Evolutionary conservation across 2,797 vertebrate genomes (phyloP), one percentile per base, ranked within the genome.

Genomic region (Graptemys geographica): DNA sequence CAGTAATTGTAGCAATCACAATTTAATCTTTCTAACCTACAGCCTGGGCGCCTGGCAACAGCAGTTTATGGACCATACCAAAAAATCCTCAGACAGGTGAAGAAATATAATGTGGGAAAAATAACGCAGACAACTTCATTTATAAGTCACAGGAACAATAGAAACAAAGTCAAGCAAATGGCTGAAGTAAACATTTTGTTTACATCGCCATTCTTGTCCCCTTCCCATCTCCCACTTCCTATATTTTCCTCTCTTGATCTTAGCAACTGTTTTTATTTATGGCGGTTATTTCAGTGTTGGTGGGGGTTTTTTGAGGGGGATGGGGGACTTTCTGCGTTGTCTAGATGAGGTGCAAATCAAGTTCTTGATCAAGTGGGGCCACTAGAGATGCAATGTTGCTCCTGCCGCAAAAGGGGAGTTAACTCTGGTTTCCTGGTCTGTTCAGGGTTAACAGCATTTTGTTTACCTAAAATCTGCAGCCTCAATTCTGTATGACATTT

Each of bases 211-310:
- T 69, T 91, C 41, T 55, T 51, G 86, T 94, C 47, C 83, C 65
- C 57, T 91, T 57, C 47, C 90, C 41, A 81, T 87, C 62, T 89
- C 80, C 44, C 33, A 83, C 87, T 84, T 65, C 47, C 74, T 79
- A 19, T 57, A 27, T 51, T 81, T 86, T 79, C 9, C n/a, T 37
- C 5, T 76, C 41, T 47, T 76, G 11, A 47, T 16, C 8, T 47
- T 27, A 16, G 27, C 23, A 41, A 27, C 11, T n/a, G 23, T 87
- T 62, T 93, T 91, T 7, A 83, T 55, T 93, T 90, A 83, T n/a
- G 52, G 47, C 79, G 92, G 94, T 90, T 91, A 84, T 65, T 93
- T 94, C 85, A 94, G 83, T 95, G 92, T 51, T 78, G 57, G 87
- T 72, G 41, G 79, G 88, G 83, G 76, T 86, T 93, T 27, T 57